phyloP scores from a whole-genome alignment of 2,888 invertebrate genomes.

The Lycia hirtaria region DNA sequence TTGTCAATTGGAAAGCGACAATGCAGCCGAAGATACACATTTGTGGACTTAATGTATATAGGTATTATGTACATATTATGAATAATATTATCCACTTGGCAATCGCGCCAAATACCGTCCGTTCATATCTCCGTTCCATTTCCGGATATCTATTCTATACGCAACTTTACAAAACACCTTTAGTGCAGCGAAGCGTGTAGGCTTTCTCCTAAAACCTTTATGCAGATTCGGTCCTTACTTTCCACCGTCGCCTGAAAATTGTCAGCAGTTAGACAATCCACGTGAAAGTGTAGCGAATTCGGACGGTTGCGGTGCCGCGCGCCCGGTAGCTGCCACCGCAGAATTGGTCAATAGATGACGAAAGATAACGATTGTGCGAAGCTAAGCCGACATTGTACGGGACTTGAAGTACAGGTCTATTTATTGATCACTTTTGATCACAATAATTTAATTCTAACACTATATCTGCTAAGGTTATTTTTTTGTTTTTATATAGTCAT shows the following conservation, averaged over 20 bases:
- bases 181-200: slow-evolving; percentile 5
- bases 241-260: slow-evolving; percentile 5
- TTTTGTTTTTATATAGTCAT: no score
- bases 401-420: not conserved
- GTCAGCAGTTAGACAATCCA: slow-evolving; percentile 3
- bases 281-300: slow-evolving; percentile 14
- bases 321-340: no score
- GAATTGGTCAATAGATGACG: not conserved
- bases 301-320: no score
- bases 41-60: no score
- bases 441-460: no score
- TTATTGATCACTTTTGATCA: not conserved
- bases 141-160: not conserved
- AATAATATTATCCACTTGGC: no score
- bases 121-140: no score
- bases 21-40: no score
- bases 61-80: no score
- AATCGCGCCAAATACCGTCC: no score
- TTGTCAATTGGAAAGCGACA: no score
- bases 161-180: not conserved
- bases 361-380: not conserved
- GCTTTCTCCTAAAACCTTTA: slow-evolving; percentile 18
- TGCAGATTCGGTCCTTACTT: slow-evolving; percentile 14
- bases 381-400: not conserved
- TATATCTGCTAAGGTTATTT: no score